A percentile compares a stretch with the other conserved stretches of the same genome.
Evolutionary conservation across 1,140 invertebrate species (phyloP).

Genomic region (Brachionus asplanchnoidis): DNA sequence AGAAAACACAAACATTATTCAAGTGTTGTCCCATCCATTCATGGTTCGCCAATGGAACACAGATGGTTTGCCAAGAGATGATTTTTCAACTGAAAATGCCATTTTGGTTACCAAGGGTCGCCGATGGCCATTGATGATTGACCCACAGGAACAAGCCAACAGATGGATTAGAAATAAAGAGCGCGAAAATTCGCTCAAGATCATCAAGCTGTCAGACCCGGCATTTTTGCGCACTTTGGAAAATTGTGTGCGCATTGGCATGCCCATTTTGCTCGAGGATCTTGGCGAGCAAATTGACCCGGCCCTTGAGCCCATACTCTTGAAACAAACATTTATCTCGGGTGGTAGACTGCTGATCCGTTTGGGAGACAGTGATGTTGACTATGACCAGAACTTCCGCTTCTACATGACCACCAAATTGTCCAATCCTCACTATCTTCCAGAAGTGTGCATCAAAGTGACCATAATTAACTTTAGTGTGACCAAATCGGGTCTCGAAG

Average conservation of each 20-base stretch:
- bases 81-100: slow-evolving; percentile 78
- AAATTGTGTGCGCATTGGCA: slow-evolving; percentile 58
- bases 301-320: slow-evolving; percentile 53
- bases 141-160: slow-evolving; percentile 76
- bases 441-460: slow-evolving; percentile 57
- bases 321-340: slow-evolving; percentile 50
- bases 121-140: slow-evolving; percentile 80
- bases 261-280: slow-evolving; percentile 57
- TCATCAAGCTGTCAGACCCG: slow-evolving; percentile 54
- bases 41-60: slow-evolving; percentile 78
- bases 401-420: slow-evolving; percentile 59
- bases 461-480: slow-evolving; percentile 59
- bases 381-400: slow-evolving; percentile 54
- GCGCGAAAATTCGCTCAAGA: slow-evolving; percentile 54
- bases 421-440: slow-evolving; percentile 57
- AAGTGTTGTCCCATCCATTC: slow-evolving; percentile 73
- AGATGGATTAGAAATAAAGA: slow-evolving; percentile 52
- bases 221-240: slow-evolving; percentile 54
- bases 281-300: slow-evolving; percentile 56
- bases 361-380: slow-evolving; percentile 54
- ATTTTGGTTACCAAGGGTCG: slow-evolving; percentile 73
- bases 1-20: slow-evolving; percentile 42
- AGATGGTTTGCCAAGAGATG: slow-evolving; percentile 73
- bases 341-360: slow-evolving; percentile 26
- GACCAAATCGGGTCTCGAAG: slow-evolving; percentile 60